phyloP scores from a whole-genome alignment of 1,140 invertebrate genomes.

The Octopus bimaculoides region DNA sequence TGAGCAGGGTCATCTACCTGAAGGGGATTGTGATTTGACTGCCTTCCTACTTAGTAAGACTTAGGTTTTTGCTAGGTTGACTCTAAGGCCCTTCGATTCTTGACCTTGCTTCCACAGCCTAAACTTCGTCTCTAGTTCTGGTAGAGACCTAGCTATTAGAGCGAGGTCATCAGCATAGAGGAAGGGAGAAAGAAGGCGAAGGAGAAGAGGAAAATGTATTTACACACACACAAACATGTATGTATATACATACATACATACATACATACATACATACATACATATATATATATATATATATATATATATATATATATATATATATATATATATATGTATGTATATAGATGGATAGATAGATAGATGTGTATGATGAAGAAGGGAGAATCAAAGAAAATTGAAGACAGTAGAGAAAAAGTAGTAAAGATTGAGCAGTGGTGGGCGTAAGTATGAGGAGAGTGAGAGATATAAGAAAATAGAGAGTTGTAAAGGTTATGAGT shows the following conservation, averaged over 20 bases:
- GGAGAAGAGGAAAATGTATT: too few species aligned
- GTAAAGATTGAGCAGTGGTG: neutral
- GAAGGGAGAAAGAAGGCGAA: too few species aligned
- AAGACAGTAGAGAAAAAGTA: neutral
- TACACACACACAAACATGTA: neutral
- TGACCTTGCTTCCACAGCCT: too few species aligned
- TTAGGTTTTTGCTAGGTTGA: too few species aligned
- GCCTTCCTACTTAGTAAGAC: too few species aligned
- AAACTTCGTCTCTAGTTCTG: too few species aligned
- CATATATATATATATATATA: neutral
- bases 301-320: neutral
- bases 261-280: conserved; percentile 1
- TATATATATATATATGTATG: neutral
- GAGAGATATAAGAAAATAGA: neutral
- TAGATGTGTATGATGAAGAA: neutral
- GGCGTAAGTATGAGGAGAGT: neutral
- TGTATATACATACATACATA: neutral
- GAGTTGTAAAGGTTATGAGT: neutral
- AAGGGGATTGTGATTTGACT: too few species aligned
- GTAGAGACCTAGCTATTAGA: too few species aligned
- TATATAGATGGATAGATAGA: neutral
- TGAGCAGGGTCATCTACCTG: too few species aligned
- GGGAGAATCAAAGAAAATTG: neutral
- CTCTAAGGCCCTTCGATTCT: too few species aligned
- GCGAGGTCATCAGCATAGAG: too few species aligned